phyloP scores from a whole-genome alignment of 2,888 invertebrate genomes.

The Sesia bembeciformis region DNA sequence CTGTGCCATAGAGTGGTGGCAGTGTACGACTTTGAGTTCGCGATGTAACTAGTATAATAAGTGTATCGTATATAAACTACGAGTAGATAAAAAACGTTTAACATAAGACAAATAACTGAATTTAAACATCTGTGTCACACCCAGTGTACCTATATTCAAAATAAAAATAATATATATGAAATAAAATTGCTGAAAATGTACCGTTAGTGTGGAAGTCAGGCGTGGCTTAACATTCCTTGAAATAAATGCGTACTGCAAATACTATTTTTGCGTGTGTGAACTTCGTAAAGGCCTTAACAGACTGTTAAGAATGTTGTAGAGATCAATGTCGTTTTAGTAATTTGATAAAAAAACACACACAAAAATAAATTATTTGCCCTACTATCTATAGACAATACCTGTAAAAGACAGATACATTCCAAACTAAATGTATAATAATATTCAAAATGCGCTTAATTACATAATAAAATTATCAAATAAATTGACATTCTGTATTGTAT shows the following conservation, averaged over 20 bases:
- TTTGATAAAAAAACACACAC: neutral
- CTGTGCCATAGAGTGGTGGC: conserved; percentile 71
- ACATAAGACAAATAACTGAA: conserved; percentile 44
- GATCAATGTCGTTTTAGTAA: too few species aligned
- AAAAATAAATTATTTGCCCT: conserved; percentile 14
- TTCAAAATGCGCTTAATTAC: conserved; percentile 60
- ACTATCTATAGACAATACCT: conserved; percentile 22
- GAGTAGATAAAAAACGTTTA: conserved; percentile 53
- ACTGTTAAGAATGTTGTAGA: too few species aligned
- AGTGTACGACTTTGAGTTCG: conserved; percentile 56
- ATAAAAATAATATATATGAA: conserved; percentile 14
- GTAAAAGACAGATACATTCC: conserved; percentile 57
- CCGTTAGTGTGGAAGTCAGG: conserved; percentile 25
- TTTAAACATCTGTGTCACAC: conserved; percentile 22
- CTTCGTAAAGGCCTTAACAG: too few species aligned
- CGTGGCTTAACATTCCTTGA: conserved; percentile 42
- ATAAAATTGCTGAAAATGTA: conserved; percentile 16
- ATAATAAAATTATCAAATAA: conserved; percentile 48
- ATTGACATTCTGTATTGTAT: conserved; percentile 53
- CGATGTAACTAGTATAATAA: conserved; percentile 55
- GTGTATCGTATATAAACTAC: conserved; percentile 57
- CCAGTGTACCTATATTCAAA: conserved; percentile 27
- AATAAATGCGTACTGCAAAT: conserved; percentile 15
- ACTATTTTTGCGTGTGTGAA: too few species aligned
- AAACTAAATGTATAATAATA: conserved; percentile 41